Evolutionary conservation across 2,888 invertebrate genomes (phyloP), one percentile per base, ranked within the genome.

Genomic region (Orthosia gothica): DNA sequence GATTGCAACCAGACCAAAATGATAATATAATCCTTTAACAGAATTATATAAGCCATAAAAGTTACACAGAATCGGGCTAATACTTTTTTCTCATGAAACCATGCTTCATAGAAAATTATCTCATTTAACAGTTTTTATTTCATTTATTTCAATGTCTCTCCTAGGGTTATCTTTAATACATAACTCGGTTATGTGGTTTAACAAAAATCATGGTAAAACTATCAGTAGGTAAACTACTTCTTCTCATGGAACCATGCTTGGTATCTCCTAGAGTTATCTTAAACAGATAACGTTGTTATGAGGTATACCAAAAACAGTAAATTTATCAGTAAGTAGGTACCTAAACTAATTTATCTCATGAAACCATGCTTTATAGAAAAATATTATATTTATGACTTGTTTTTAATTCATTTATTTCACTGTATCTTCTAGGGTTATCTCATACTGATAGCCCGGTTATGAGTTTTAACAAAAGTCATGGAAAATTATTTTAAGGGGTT

Each of bases 391-490:
- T 12, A 47, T 12, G 47, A 13, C 7, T 49, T n/a, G 9, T 50
- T n/a, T 70, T 49, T 40, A 16, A 62, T 62, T 45, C 3, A 50
- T 50, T 49, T 55, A 70, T 26, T 50, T 20, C 26, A 16, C 72
- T 26, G 15, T 75, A 40, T 74, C 74, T 47, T n/a, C 49, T 23
- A 58, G 74, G 15, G 47, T 74, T 70, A 74, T 70, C 74, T 18
- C 32, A 54, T 20, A 15, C 2, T 59, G 59, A 74, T 57, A 47
- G 49, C 20, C 15, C 18, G 32, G 45, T 20, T 47, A n/a, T 23
- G 40, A 71, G 23, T 23, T 50, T 49, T 40, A 23, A 40, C 26
- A 47, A 26, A 49, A 50, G 45, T 2, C 49, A 61, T 72, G 76
- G 70, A 55, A 73, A 72, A 55, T 49, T 18, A 74, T 47, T 47